Base-by-base conservation (phyloP, 2,888 invertebrate species). In the Troides aeacus region DNA sequence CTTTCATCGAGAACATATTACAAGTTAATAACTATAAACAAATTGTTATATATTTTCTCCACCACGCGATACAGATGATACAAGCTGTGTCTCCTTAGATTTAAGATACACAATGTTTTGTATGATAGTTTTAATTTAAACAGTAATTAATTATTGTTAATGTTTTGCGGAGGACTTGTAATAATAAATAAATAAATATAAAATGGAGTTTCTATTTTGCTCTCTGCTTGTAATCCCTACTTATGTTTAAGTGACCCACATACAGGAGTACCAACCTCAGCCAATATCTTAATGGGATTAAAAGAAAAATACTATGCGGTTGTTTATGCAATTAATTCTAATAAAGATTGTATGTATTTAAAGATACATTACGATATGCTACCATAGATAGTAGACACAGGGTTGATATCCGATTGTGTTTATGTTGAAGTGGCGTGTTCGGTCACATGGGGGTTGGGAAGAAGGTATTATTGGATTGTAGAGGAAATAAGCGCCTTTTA, bases 271-370 rank as follows among this genome's bases (percentile, higher is more conserved):
- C 59, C 64, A 66, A 46, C 64, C 67, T 66, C 70, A 58, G 70
- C 60, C 46, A 63, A 70, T 42, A 67, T 60, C 53, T 63, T 70
- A 70, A 70, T 53, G 12, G 63, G 70, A 67, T 70, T 70, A 70
- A 60, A 46, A 70, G 53, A 46, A 67, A 36, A 61, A 56, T 61
- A 46, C 36, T 57, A 61, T 58, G 23, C 58, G 42, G 57, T 62
- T 62, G 56, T 66, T 64, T 69, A 62, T 46, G 60, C 57, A 46
- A 23, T 5, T 21, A 30, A 15, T 30, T n/a, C 21, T 1, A 30
- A 6, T 50, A 24, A 60, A 39, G 23, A n/a, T 36, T 18, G n/a
- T 63, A 30, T 23, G 17, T 63, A 12, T 53, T 10, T 17, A 24
- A 7, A 21, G 10, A 15, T 10, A 4, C 15, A 53, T n/a, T 5